phyloP scores from a whole-genome alignment of 2,888 invertebrate genomes.

The Ernsta delagoae region DNA sequence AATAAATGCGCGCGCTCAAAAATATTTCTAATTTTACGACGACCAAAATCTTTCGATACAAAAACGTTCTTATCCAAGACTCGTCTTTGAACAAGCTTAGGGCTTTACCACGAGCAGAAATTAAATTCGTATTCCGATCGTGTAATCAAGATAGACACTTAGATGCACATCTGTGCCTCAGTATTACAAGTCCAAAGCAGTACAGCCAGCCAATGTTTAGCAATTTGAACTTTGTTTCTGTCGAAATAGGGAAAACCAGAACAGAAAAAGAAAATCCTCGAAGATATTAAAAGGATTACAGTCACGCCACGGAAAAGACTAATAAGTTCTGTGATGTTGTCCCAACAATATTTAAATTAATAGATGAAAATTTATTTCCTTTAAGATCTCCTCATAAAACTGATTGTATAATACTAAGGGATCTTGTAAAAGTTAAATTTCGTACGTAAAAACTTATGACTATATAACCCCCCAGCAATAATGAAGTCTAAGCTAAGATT shows the following conservation, averaged over 20 bases:
- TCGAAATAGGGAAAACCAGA: slow-evolving; percentile 15
- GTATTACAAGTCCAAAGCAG: slow-evolving; percentile 40
- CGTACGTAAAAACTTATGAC: too few relatives aligned
- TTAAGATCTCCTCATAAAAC: too few relatives aligned
- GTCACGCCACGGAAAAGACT: slow-evolving; percentile 45
- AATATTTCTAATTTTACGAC: too few relatives aligned
- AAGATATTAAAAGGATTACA: slow-evolving; percentile 60
- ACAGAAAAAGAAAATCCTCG: slow-evolving; percentile 6
- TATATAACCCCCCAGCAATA: too few relatives aligned
- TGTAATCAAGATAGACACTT: slow-evolving; percentile 77
- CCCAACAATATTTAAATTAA: too few relatives aligned
- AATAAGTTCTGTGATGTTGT: slow-evolving; percentile 14
- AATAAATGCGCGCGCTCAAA: too few relatives aligned
- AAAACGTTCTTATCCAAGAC: too few relatives aligned
- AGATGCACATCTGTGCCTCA: slow-evolving; percentile 73
- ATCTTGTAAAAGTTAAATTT: too few relatives aligned
- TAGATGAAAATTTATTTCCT: too few relatives aligned
- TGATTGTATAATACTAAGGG: too few relatives aligned
- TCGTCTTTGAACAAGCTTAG: slow-evolving; percentile 38
- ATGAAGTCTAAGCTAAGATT: too few relatives aligned
- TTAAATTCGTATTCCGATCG: slow-evolving; percentile 73
- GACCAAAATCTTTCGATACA: too few relatives aligned
- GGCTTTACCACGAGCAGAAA: slow-evolving; percentile 48
- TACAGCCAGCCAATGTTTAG: not conserved
- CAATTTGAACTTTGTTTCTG: slow-evolving; percentile 48